A percentile compares a stretch with the other conserved stretches of the same genome.
phyloP scores from a whole-genome alignment of 1,140 invertebrate genomes.

The Papilio machaon region DNA sequence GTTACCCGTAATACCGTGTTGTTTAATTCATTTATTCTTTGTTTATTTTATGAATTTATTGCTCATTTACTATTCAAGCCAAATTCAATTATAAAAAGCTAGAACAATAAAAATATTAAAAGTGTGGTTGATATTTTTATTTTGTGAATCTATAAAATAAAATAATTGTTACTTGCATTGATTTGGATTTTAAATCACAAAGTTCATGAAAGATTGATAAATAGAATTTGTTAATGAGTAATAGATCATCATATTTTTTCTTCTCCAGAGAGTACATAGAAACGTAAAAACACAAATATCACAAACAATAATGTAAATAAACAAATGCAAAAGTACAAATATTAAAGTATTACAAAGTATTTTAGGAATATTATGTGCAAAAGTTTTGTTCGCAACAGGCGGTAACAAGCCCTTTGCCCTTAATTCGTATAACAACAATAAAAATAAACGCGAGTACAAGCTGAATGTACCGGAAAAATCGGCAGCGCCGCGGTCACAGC shows the following conservation, averaged over 20 bases:
- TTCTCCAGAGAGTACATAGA: no score
- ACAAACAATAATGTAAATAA: not conserved
- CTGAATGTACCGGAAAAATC: conserved; percentile 52
- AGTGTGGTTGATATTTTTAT: no score
- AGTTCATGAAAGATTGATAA: no score
- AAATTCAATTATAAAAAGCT: conserved; percentile 6
- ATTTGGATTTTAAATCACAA: no score
- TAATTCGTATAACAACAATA: conserved; percentile 41
- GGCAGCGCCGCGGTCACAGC: conserved; percentile 52
- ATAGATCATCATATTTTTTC: no score
- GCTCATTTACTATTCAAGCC: not conserved
- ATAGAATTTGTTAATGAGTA: no score
- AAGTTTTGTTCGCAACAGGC: conserved; percentile 21
- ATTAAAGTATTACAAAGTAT: conserved; percentile 2
- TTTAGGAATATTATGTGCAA: conserved; percentile 10
- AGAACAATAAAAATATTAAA: not conserved
- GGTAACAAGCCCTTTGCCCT: conserved; percentile 10
- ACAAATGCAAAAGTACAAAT: not conserved
- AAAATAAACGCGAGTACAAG: conserved; percentile 37
- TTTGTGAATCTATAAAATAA: no score
- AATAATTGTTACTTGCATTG: no score
- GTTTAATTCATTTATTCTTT: conserved; percentile 10
- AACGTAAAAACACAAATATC: no score
- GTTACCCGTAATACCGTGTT: conserved; percentile 39
- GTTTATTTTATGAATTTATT: conserved; percentile 23